Conservation (phyloP, 1,140 invertebrate species). For the Helicoverpa zea region DNA sequence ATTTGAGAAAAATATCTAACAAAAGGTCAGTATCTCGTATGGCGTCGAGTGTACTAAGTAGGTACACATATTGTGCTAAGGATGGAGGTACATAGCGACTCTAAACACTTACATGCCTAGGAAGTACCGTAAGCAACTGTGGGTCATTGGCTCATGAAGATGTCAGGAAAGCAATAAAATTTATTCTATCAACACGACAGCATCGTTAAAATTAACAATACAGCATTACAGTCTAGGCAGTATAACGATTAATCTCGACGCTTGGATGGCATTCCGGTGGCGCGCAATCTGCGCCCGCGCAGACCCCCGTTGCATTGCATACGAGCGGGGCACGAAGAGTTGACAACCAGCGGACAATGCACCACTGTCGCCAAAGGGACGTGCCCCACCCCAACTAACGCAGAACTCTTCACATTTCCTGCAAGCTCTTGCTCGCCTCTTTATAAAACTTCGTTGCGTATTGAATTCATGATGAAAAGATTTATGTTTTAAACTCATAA, state of each 20-base stretch:
- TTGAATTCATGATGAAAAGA: too few relatives aligned
- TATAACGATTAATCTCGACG: conserved; percentile 44
- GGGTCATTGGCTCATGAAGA: conserved; percentile 79
- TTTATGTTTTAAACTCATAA: too few relatives aligned
- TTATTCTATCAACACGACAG: conserved; percentile 61
- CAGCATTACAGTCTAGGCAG: conserved; percentile 32
- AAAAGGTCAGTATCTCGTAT: conserved; percentile 45
- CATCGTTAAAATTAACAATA: conserved; percentile 63
- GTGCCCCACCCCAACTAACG: not conserved
- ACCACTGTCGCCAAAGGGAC: not conserved
- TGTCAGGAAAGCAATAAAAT: conserved; percentile 70
- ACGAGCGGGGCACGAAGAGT: conserved; percentile 6
- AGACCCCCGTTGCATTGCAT: conserved; percentile 25
- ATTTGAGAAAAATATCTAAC: conserved; percentile 57
- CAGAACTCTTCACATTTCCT: not conserved
- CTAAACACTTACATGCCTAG: conserved; percentile 62
- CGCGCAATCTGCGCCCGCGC: conserved; percentile 12
- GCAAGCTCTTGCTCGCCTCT: not conserved
- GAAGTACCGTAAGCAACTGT: conserved; percentile 77
- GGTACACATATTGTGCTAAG: conserved; percentile 70
- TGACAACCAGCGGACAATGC: conserved; percentile 5
- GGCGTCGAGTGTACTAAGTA: conserved; percentile 40
- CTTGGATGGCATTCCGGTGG: conserved; percentile 25
- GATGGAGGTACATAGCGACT: conserved; percentile 62
- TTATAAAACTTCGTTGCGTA: not conserved